Percentiles rank a stretch among this genome's conserved stretches.
Evolutionary conservation across 2,113 vertebrate species (phyloP).

Genomic region (Taxidea taxus): DNA sequence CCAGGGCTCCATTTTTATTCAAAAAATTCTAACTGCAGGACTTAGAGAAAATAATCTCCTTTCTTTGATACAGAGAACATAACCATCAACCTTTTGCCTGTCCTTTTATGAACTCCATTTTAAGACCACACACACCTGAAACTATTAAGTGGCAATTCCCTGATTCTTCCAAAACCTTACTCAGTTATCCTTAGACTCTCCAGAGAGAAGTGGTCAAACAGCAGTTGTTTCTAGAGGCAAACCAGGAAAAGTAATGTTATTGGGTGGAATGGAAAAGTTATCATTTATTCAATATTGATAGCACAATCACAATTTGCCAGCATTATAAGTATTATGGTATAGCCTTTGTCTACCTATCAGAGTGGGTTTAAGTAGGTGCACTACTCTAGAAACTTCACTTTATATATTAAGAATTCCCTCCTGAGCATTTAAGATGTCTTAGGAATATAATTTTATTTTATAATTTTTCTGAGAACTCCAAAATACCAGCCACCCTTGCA

Average conservation of each 20-base stretch:
- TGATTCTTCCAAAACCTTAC: neutral
- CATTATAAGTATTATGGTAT: neutral
- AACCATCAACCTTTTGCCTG: neutral
- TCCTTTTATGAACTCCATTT: neutral
- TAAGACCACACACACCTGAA: neutral
- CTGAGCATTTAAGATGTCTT: neutral
- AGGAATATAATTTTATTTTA: neutral
- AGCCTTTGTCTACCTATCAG: neutral
- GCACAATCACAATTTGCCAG: neutral
- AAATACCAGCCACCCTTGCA: neutral
- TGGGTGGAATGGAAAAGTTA: neutral
- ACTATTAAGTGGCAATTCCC: neutral
- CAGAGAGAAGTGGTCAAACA: neutral
- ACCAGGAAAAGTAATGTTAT: neutral
- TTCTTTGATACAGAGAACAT: neutral
- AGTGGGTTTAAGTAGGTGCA: neutral
- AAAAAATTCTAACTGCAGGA: neutral
- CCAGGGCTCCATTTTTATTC: neutral
- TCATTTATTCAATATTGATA: neutral
- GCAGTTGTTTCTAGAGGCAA: neutral
- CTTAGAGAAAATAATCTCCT: neutral
- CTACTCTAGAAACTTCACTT: neutral
- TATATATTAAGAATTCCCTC: neutral
- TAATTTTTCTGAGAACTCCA: neutral
- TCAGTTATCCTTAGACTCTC: neutral